Percentiles rank a stretch among this genome's conserved stretches.
Evolutionary conservation across 1,140 invertebrate species (phyloP).

Genomic region (Catajapyx aquilonaris): DNA sequence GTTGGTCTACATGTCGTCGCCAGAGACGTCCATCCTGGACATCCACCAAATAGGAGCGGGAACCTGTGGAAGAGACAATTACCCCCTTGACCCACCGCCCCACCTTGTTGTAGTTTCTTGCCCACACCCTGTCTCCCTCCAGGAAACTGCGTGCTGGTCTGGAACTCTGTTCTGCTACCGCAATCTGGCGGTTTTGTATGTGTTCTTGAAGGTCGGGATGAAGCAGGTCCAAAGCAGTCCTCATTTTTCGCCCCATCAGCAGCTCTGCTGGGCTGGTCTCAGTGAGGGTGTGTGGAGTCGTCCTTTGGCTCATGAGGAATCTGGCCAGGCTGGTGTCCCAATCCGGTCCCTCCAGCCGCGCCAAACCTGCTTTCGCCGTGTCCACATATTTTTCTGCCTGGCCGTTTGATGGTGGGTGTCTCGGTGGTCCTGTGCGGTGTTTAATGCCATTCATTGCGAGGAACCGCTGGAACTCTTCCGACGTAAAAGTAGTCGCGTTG

Average conservation of each 20-base stretch:
- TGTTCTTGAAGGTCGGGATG: not conserved
- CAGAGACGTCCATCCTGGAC: not conserved
- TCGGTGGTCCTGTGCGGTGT: conserved; percentile 11
- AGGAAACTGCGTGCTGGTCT: not conserved
- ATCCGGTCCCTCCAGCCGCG: not conserved
- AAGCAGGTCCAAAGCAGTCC: not conserved
- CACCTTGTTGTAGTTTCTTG: not conserved
- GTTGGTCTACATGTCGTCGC: not conserved
- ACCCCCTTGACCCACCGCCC: not conserved
- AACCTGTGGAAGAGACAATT: not conserved
- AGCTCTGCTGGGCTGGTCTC: not conserved
- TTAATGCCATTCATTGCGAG: conserved; percentile 9
- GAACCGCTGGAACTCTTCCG: conserved; percentile 13
- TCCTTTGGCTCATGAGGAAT: not conserved
- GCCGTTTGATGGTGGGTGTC: conserved; percentile 15
- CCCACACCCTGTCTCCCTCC: not conserved
- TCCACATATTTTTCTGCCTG: conserved; percentile 13
- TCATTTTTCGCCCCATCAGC: not conserved
- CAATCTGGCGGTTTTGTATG: not conserved
- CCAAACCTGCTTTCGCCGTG: conserved; percentile 9
- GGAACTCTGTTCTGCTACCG: too few species aligned
- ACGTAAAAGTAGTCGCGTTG: conserved; percentile 13
- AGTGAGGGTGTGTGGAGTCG: not conserved
- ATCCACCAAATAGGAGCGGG: not conserved
- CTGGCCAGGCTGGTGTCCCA: not conserved